These are phyloP conservation scores for Microctonus hyperodae DNA, from an alignment of 2,888 invertebrate species.

Conservation along the genomic window DNA sequence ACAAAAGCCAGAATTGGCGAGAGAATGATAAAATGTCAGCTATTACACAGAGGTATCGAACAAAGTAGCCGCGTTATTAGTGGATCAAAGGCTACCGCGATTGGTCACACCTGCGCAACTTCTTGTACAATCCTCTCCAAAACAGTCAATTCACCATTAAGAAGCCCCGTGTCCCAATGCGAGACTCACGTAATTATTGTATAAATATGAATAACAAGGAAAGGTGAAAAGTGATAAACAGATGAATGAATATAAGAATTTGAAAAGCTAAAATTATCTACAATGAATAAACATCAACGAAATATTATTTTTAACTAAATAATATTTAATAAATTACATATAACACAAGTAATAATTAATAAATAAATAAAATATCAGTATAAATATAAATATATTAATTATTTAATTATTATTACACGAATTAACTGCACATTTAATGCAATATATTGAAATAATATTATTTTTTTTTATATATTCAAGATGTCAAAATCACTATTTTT, in stretches of 20 bases:
- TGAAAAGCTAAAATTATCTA: too few species aligned
- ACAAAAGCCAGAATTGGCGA: conserved; percentile 17
- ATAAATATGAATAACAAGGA: conserved; percentile 10
- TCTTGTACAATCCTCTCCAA: conserved; percentile 56
- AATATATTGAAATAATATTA: too few species aligned
- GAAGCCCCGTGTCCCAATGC: conserved; percentile 3
- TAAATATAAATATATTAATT: too few species aligned
- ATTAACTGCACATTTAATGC: too few species aligned
- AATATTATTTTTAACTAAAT: neutral
- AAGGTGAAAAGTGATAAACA: neutral
- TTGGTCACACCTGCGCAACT: conserved; percentile 62
- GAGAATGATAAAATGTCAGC: conserved; percentile 15
- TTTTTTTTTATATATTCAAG: too few species aligned
- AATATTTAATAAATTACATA: neutral
- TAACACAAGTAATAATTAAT: too few species aligned
- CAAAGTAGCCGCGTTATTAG: conserved; percentile 58
- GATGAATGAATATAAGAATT: neutral
- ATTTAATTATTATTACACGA: too few species aligned
- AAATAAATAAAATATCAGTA: too few species aligned
- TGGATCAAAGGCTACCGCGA: conserved; percentile 62
- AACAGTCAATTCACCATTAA: conserved; percentile 42
- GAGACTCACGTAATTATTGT: conserved; percentile 6
- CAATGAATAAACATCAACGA: neutral
- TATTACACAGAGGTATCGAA: conserved; percentile 43
- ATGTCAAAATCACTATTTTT: too few species aligned